phyloP scores from a whole-genome alignment of 2,888 invertebrate species.

The Stenodera caucasica region DNA sequence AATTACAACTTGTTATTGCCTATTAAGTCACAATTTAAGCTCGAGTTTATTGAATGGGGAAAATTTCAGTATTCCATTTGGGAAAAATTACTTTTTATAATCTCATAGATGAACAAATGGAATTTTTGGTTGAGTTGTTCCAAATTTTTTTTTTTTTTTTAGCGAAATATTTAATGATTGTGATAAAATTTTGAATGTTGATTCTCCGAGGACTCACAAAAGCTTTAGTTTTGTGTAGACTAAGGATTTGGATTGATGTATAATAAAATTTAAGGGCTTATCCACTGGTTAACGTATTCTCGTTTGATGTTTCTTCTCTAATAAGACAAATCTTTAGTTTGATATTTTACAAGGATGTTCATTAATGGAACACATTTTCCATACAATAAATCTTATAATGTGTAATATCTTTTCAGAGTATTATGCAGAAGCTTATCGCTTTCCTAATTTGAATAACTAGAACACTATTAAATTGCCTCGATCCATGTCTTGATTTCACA shows the following conservation, averaged over 20 bases:
- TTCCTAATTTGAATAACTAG: constrained; percentile 6
- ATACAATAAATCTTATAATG: background rate
- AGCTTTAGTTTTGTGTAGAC: background rate
- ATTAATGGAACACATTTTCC: background rate
- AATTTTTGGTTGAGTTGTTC: too few relatives aligned
- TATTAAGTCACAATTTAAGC: too few relatives aligned
- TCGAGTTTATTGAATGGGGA: too few relatives aligned
- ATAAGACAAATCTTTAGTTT: background rate
- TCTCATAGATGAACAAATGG: too few relatives aligned
- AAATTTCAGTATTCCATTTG: too few relatives aligned
- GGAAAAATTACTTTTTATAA: too few relatives aligned
- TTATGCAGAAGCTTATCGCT: background rate
- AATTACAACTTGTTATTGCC: too few relatives aligned
- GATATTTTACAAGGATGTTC: background rate
- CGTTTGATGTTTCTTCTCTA: background rate
- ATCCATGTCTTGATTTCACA: background rate
- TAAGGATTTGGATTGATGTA: background rate
- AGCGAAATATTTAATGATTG: too few relatives aligned
- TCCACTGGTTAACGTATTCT: background rate
- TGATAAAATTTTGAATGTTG: background rate
- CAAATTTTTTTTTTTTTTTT: too few relatives aligned
- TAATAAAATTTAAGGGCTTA: background rate
- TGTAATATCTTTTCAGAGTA: constrained; percentile 3
- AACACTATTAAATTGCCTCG: background rate
- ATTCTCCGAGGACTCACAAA: background rate